Base-by-base conservation (phyloP, 1,140 invertebrate genomes). In the Euura saliciscinereae region DNA sequence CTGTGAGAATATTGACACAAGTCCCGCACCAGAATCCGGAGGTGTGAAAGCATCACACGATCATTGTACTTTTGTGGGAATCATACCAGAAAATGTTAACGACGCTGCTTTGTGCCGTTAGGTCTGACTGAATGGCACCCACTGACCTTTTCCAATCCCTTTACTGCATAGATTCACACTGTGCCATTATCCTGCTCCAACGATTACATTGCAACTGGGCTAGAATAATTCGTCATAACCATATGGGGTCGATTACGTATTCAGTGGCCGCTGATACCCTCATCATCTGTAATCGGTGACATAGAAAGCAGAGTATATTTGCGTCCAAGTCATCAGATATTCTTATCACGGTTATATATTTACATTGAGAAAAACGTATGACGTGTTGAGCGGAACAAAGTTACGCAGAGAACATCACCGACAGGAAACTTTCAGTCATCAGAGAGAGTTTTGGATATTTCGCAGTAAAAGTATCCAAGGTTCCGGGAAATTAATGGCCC, bases 21-120 rank as follows among this genome's bases (percentile, higher is more conserved):
- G 51, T 59, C 13, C 51, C 51, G 28, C 51, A 59, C 8, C 51
- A 59, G 51, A n/a, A 59, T 59, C 51, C 3, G 13, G 13, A 59
- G 51, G 8, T 59, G 51, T 59, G 51, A 2, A 59, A 59, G 13
- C 5, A n/a, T 59, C 51, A n/a, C 8, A 3, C 51, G 51, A 59
- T 11, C 51, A 4, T 11, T 59, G 3, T 2, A 59, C 51, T 59
- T 59, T 59, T 59, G 6, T 59, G 51, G 51, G 43, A 67, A 67
- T 42, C 11, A 44, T 67, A 44, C 28, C 66, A 67, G 66, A 67
- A 67, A 67, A 67, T 67, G 66, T 67, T 67, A 67, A 67, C 66
- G 66, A 67, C 10, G 11, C 28, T 28, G 11, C 10, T 6, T 67
- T 67, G 66, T 67, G 11, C 42, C 10, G 4, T n/a, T 11, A 10